Evolutionary conservation across 2,113 vertebrate species (phyloP), one percentile per base, ranked within the genome.

Genomic region (Oncorhynchus tshawytscha): DNA sequence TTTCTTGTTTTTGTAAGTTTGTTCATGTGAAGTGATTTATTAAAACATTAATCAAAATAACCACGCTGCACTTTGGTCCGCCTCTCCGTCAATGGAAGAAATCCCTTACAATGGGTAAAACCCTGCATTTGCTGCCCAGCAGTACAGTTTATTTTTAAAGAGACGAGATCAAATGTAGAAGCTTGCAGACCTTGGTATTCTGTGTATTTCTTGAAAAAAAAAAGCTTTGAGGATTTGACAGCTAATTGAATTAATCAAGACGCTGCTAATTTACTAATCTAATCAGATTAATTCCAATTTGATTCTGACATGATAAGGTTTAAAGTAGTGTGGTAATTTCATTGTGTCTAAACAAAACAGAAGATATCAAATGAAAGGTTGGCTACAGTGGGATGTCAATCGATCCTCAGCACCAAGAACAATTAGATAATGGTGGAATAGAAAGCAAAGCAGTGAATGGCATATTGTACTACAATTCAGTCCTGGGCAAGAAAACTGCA

Each of bases 191-290:
- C 5, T 39, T 68, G 2, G 2, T 5, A 34, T 34, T 34, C 15
- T 31, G 27, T 31, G 4, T 16, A 20, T 31, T 29, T 16, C 66
- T 18, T 25, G 22, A 31, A 59, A 24, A 34, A 34, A 34, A 31
- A 31, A 39, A 76, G 57, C 18, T 31, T 73, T 2, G 29, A 25
- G 29, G 39, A 25, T 13, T 16, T 20, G 39, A 34, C 11, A 48
- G 59, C 60, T 65, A 5, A 64, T 73, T 34, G 24, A 65, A 76
- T 82, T 72, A 67, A 67, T 39, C 5, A 16, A 68, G 6, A 3
- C 18, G 6, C 16, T 68, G 8, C 18, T 62, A 20, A 62, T 62
- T 24, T 62, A n/a, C n/a, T 60, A n/a, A 60, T 60, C 6, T 67
- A 27, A 67, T 67, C 29, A 31, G 29, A 68, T 68, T 39, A 22